Conservation (phyloP, 2,797 vertebrate genomes). For the Loriculus beryllinus region DNA sequence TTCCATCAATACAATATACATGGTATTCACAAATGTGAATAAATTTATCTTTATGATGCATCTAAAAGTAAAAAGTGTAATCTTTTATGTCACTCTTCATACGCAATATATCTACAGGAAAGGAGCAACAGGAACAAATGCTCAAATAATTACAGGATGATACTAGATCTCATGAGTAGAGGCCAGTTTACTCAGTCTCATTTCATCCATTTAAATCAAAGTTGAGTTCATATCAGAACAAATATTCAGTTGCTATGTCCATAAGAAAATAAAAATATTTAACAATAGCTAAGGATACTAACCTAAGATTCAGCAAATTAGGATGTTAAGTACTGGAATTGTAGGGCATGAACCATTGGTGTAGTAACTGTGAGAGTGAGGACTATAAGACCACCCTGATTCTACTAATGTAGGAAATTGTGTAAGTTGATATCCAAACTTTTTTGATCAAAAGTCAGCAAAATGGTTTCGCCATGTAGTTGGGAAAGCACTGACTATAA, state of each 20-base stretch:
- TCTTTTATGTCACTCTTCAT: neutral
- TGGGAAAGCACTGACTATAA: neutral
- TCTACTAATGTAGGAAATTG: neutral
- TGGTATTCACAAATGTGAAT: neutral
- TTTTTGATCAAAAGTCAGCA: neutral
- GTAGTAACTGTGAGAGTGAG: neutral
- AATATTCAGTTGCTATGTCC: neutral
- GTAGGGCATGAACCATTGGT: neutral
- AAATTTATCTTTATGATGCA: neutral
- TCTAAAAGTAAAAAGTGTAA: neutral
- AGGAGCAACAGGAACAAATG: neutral
- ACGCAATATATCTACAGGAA: neutral
- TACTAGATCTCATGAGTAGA: neutral
- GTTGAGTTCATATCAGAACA: neutral
- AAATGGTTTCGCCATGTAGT: neutral
- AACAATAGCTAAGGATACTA: neutral
- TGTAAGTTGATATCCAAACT: neutral
- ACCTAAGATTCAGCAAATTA: neutral
- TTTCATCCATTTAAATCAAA: neutral
- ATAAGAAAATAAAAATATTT: neutral
- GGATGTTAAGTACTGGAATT: neutral
- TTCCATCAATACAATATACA: neutral
- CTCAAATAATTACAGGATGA: neutral
- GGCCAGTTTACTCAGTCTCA: neutral
- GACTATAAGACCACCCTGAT: neutral